These are phyloP conservation scores for Calyptomena viridis DNA, from an alignment of 2,113 vertebrate genomes.

Conservation along the genomic window DNA sequence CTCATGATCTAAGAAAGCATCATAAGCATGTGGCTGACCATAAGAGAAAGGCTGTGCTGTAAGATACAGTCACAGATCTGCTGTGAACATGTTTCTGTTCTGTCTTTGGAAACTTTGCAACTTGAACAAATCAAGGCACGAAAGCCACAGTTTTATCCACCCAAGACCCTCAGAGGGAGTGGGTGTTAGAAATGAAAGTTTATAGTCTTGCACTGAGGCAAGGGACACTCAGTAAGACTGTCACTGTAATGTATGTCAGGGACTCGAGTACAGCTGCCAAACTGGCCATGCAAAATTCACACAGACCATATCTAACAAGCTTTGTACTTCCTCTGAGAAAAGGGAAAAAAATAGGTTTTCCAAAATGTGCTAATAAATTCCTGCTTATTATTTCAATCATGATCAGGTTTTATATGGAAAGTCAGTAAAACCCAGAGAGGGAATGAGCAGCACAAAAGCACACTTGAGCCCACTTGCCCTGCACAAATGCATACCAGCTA, in stretches of 20 bases:
- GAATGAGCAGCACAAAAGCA: background rate
- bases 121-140: background rate
- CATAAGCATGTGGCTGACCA: background rate
- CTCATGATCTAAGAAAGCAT: background rate
- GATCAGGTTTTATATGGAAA: background rate
- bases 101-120: background rate
- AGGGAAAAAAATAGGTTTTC: background rate
- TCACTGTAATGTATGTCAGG: background rate
- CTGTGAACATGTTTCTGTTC: background rate
- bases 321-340: background rate
- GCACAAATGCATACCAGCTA: background rate
- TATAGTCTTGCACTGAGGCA: background rate
- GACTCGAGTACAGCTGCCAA: background rate
- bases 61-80: background rate
- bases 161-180: background rate
- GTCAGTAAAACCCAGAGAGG: background rate
- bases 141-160: background rate
- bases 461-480: background rate
- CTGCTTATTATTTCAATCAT: background rate
- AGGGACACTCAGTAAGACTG: background rate
- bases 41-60: background rate
- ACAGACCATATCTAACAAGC: background rate
- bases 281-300: background rate
- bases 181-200: background rate
- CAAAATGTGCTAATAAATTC: background rate